These are phyloP conservation scores for Muscicapa striata DNA, from an alignment of 2,797 vertebrate species.

Conservation along the genomic window DNA sequence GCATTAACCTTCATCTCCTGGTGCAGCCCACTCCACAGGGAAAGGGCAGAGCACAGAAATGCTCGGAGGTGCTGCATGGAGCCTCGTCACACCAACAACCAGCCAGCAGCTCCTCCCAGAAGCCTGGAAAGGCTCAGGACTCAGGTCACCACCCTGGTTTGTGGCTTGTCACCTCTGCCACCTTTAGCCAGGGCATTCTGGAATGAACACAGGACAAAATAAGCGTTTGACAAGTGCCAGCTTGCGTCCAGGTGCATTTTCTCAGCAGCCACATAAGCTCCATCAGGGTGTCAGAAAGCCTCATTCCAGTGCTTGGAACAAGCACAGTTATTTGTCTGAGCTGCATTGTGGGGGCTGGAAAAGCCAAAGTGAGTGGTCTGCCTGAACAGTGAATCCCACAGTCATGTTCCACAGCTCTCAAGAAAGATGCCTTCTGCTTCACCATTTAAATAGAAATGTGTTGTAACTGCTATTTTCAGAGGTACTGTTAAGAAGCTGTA, in stretches of 20 bases:
- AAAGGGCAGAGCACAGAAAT: neutral
- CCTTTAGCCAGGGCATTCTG: neutral
- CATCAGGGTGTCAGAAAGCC: neutral
- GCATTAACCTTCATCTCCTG: neutral
- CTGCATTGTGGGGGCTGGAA: slow-evolving; percentile 34
- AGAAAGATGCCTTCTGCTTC: slow-evolving; percentile 46
- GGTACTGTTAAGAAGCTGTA: slow-evolving; percentile 1
- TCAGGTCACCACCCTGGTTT: neutral
- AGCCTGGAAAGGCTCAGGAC: neutral
- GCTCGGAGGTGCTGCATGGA: accelerated
- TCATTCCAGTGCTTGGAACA: neutral
- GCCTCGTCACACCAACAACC: neutral
- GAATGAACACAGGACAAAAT: neutral
- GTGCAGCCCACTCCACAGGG: neutral
- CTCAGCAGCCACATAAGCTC: neutral
- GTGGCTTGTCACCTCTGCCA: neutral
- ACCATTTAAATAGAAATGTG: slow-evolving; percentile 19
- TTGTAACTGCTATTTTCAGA: slow-evolving; percentile 50
- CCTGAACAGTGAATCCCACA: slow-evolving; percentile 24
- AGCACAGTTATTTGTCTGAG: neutral
- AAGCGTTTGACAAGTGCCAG: neutral
- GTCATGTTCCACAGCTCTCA: slow-evolving; percentile 22
- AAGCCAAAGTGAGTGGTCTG: slow-evolving; percentile 9
- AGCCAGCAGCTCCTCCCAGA: neutral
- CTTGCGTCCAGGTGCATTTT: neutral